A percentile compares a stretch with the other conserved stretches of the same genome.
Conservation (phyloP, 2,113 vertebrate genomes). For the Addax nasomaculatus region DNA sequence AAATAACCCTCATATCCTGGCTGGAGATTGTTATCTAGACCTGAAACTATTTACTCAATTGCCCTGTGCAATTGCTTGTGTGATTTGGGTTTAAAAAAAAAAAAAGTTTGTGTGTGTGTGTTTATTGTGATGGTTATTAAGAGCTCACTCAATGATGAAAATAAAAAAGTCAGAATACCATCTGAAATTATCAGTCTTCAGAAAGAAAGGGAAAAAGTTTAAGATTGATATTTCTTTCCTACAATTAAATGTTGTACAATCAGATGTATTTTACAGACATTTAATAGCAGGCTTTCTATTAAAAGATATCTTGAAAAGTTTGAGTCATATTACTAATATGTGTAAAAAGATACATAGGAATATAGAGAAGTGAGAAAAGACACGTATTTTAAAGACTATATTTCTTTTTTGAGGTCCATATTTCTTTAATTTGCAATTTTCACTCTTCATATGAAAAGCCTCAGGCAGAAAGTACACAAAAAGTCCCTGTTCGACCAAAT, state of each 20-base stretch:
- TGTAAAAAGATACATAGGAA: slow-evolving; percentile 27
- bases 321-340: slow-evolving; percentile 19
- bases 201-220: background rate
- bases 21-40: background rate
- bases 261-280: background rate
- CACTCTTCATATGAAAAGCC: slow-evolving; percentile 29
- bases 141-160: background rate
- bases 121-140: background rate
- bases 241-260: background rate
- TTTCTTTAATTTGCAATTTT: slow-evolving; percentile 63
- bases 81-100: slow-evolving; percentile 6
- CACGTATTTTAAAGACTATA: background rate
- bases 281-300: background rate
- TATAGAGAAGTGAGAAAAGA: slow-evolving; percentile 51
- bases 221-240: background rate
- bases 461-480: slow-evolving; percentile 43
- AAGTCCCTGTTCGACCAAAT: slow-evolving; percentile 28
- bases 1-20: background rate
- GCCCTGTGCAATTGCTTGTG: background rate
- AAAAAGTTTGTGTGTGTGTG: background rate
- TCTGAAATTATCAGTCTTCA: background rate
- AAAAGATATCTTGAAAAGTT: slow-evolving; percentile 21
- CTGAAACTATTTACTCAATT: background rate
- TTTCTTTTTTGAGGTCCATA: slow-evolving; percentile 16
- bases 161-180: background rate